phyloP scores from a whole-genome alignment of 1,140 invertebrate species.

The Rhopalosiphum padi region DNA sequence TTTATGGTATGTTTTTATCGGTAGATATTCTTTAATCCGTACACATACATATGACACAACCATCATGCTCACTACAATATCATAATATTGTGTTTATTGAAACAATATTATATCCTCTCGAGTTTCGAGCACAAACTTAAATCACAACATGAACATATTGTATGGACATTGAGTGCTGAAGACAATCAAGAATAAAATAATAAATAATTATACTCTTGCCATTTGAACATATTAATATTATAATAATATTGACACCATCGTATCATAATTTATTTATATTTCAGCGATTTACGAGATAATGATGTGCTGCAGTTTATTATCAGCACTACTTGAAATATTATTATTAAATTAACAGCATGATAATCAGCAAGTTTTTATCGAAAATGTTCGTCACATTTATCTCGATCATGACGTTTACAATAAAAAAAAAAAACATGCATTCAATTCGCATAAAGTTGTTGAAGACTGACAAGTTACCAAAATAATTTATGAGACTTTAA shows the following conservation, averaged over 20 bases:
- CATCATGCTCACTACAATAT: no score
- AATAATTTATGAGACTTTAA: no score
- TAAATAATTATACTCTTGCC: background rate
- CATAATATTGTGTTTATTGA: no score
- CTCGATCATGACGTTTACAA: no score
- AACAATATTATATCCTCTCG: background rate
- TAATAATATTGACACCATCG: background rate
- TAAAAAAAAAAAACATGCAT: no score
- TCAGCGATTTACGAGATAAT: no score
- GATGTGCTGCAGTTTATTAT: no score
- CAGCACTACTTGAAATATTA: background rate
- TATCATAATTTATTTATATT: no score
- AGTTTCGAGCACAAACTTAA: background rate
- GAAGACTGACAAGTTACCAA: no score
- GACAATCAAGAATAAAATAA: background rate
- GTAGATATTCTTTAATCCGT: background rate
- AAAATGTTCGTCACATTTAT: no score
- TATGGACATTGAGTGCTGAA: background rate
- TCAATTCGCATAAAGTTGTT: no score
- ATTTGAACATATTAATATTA: background rate
- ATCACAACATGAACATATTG: background rate
- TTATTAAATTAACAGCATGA: background rate
- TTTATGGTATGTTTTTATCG: background rate
- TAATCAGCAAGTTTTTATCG: background rate
- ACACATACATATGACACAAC: background rate